A percentile compares a stretch with the other conserved stretches of the same genome.
phyloP scores from a whole-genome alignment of 2,113 vertebrate genomes.

The Meles meles region DNA sequence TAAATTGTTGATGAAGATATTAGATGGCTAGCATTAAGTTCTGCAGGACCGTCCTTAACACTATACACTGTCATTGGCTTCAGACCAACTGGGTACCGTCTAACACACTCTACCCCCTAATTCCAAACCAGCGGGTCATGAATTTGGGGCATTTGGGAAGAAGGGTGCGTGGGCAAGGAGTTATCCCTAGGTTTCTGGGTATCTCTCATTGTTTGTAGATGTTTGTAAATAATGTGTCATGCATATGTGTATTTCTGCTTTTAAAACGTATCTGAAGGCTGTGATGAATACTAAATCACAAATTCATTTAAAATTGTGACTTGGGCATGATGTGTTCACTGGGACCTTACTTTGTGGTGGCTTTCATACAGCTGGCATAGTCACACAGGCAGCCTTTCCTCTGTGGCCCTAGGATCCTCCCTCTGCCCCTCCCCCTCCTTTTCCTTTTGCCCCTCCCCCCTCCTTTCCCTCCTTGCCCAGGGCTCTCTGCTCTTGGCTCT shows the following conservation, averaged over 20 bases:
- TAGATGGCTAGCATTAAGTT: not conserved
- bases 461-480: too few relatives aligned
- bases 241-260: not conserved
- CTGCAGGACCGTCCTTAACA: not conserved
- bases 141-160: not conserved
- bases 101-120: not conserved
- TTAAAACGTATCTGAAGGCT: not conserved
- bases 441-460: too few relatives aligned
- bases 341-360: not conserved
- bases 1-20: not conserved
- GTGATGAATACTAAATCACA: not conserved
- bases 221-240: not conserved
- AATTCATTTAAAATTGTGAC: not conserved
- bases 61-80: not conserved
- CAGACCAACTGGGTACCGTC: not conserved
- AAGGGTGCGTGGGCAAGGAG: not conserved
- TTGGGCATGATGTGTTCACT: not conserved
- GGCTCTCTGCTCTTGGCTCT: too few relatives aligned
- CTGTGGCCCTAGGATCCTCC: not conserved
- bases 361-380: not conserved
- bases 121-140: not conserved
- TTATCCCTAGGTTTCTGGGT: not conserved
- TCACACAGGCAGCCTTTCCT: not conserved
- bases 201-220: not conserved
- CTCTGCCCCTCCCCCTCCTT: too few relatives aligned